Evolutionary conservation across 1,140 invertebrate species (phyloP).

Genomic region (Anagrus nilaparvatae): DNA sequence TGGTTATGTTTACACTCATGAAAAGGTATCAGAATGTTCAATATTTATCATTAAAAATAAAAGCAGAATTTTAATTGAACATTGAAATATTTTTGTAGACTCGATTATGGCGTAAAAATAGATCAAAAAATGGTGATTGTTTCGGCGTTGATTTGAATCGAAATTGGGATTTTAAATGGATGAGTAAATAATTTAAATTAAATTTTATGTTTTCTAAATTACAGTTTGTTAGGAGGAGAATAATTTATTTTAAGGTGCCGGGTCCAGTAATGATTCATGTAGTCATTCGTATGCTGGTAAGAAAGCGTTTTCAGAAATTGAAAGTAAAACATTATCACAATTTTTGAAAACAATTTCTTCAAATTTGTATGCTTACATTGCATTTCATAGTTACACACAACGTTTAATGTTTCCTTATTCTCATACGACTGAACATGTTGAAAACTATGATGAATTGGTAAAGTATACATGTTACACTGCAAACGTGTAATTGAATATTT

Average conservation of each 20-base stretch:
- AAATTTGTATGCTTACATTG: slow-evolving; percentile 54
- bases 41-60: slow-evolving; percentile 3
- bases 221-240: neutral
- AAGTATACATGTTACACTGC: slow-evolving; percentile 12
- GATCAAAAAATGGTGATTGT: slow-evolving; percentile 42
- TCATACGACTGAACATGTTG: slow-evolving; percentile 45
- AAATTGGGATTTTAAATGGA: slow-evolving; percentile 64
- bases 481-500: no score
- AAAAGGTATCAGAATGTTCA: slow-evolving; percentile 40
- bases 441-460: slow-evolving; percentile 54
- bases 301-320: slow-evolving; percentile 60
- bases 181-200: slow-evolving; percentile 27
- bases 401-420: slow-evolving; percentile 62
- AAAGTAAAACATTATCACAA: slow-evolving; percentile 49
- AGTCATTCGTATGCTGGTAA: slow-evolving; percentile 59
- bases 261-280: slow-evolving; percentile 57
- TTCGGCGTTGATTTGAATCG: slow-evolving; percentile 60
- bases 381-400: slow-evolving; percentile 68
- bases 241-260: slow-evolving; percentile 37
- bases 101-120: slow-evolving; percentile 63
- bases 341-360: slow-evolving; percentile 41
- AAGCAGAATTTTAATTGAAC: no score
- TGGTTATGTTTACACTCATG: slow-evolving; percentile 57
- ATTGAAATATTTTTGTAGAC: slow-evolving; percentile 38
- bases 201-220: neutral